These are phyloP conservation scores for Hirundichthys speculiger DNA, from an alignment of 2,113 vertebrate species.

Conservation along the genomic window DNA sequence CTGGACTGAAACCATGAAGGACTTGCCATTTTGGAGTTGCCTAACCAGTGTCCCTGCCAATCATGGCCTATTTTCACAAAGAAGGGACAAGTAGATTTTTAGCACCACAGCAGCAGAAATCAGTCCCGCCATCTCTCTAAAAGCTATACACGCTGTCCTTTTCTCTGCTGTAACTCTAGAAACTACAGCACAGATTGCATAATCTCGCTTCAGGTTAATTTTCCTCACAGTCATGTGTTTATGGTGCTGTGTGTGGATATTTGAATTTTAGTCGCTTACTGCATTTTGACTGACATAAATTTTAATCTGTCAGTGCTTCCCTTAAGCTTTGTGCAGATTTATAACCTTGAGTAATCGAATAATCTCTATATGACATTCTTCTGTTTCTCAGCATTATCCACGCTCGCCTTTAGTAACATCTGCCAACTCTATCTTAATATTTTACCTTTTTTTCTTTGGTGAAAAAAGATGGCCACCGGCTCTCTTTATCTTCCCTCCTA, in stretches of 20 bases:
- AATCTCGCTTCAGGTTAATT: background rate
- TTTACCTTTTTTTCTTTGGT: background rate
- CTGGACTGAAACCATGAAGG: constrained; percentile 41
- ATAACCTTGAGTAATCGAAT: constrained; percentile 12
- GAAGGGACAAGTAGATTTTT: background rate
- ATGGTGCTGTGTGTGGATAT: background rate
- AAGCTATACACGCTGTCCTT: background rate
- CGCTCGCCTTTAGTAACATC: background rate
- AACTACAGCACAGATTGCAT: background rate
- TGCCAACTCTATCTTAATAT: background rate
- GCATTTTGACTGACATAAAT: constrained; percentile 39
- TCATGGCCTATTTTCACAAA: constrained; percentile 46
- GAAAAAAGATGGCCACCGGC: background rate
- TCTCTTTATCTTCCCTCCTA: background rate
- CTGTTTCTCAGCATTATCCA: constrained; percentile 3
- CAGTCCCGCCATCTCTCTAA: background rate
- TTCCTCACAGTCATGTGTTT: constrained; percentile 31
- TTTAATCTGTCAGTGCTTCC: constrained; percentile 34
- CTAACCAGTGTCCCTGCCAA: constrained; percentile 25
- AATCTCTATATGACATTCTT: background rate
- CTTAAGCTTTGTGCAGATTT: constrained; percentile 7
- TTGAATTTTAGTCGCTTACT: constrained; percentile 13
- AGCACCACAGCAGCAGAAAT: constrained; percentile 6
- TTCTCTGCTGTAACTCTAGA: background rate
- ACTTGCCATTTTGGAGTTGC: constrained; percentile 42